Evolutionary conservation across 1,140 invertebrate genomes (phyloP).

Genomic region (Zaprionus gabonicus): DNA sequence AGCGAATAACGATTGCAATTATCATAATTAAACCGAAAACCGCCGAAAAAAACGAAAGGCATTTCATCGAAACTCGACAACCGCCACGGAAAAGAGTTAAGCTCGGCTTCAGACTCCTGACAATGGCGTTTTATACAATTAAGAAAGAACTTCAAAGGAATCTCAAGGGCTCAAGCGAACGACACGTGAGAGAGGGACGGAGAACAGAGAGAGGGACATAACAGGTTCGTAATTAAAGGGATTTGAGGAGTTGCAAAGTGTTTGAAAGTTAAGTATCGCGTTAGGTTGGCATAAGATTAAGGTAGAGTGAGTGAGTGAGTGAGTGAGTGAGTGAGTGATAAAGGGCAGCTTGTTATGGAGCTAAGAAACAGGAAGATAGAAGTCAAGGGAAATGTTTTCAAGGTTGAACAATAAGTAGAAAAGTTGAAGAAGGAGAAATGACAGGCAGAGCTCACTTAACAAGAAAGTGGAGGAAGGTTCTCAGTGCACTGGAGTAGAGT

Average conservation of each 20-base stretch:
- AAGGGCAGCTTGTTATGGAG: not conserved
- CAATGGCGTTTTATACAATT: not conserved
- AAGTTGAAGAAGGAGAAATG: too few relatives aligned
- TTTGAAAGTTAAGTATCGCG: not conserved
- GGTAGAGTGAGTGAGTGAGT: not conserved
- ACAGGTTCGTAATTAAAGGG: not conserved
- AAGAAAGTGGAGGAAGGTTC: too few relatives aligned
- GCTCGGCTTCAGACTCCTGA: not conserved
- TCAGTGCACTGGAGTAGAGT: too few relatives aligned
- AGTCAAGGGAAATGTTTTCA: too few relatives aligned
- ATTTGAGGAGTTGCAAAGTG: not conserved
- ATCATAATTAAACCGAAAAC: conserved; percentile 30
- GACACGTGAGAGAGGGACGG: not conserved
- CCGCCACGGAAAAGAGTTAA: not conserved
- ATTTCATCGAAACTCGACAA: conserved; percentile 9
- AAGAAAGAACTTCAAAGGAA: conserved; percentile 1
- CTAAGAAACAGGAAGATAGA: too few relatives aligned
- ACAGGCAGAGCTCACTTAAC: too few relatives aligned
- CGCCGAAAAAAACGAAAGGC: not conserved
- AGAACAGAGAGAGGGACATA: not conserved
- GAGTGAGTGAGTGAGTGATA: too few relatives aligned
- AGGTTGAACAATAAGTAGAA: too few relatives aligned
- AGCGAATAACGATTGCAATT: conserved; percentile 39
- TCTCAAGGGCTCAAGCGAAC: not conserved
- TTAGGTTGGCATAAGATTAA: not conserved